Evolutionary conservation across 2,113 vertebrate species (phyloP).

Genomic region (Clarias batrachus): DNA sequence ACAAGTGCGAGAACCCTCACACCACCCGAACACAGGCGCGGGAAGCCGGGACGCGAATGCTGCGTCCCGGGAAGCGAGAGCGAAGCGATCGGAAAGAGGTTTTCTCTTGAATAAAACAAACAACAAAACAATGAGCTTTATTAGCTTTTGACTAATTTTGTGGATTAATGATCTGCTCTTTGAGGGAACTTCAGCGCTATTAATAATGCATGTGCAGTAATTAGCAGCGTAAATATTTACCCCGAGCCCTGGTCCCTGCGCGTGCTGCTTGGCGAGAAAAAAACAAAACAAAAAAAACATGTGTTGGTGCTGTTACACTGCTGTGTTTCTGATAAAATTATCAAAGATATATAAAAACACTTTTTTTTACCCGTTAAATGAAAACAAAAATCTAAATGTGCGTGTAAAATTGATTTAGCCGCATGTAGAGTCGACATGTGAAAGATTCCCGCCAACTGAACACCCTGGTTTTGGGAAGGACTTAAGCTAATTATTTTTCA

Average conservation of each 20-base stretch:
- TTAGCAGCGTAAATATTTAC: slow-evolving; percentile 76
- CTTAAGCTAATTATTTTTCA: not conserved
- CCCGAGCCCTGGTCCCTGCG: slow-evolving; percentile 55
- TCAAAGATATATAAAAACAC: not conserved
- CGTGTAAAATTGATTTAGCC: not conserved
- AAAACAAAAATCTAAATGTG: not conserved
- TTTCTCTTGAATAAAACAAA: slow-evolving; percentile 3
- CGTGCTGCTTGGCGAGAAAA: not conserved
- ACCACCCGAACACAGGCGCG: not conserved
- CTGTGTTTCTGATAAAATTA: not conserved
- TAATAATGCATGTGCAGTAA: slow-evolving; percentile 76
- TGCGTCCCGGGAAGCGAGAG: not conserved
- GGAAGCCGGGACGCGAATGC: not conserved
- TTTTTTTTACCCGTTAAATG: not conserved
- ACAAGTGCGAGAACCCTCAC: slow-evolving; percentile 4
- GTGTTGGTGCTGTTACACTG: no score
- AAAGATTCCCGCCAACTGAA: not conserved
- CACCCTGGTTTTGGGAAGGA: not conserved
- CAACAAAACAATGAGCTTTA: slow-evolving; percentile 72
- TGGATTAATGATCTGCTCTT: slow-evolving; percentile 71
- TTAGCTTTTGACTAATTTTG: slow-evolving; percentile 75
- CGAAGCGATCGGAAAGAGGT: not conserved
- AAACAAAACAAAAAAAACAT: not conserved
- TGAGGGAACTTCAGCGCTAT: slow-evolving; percentile 72
- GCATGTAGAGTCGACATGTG: not conserved